Evolutionary conservation across 2,797 vertebrate species (phyloP), one percentile per base, ranked within the genome.

Genomic region (Scleropages formosus): DNA sequence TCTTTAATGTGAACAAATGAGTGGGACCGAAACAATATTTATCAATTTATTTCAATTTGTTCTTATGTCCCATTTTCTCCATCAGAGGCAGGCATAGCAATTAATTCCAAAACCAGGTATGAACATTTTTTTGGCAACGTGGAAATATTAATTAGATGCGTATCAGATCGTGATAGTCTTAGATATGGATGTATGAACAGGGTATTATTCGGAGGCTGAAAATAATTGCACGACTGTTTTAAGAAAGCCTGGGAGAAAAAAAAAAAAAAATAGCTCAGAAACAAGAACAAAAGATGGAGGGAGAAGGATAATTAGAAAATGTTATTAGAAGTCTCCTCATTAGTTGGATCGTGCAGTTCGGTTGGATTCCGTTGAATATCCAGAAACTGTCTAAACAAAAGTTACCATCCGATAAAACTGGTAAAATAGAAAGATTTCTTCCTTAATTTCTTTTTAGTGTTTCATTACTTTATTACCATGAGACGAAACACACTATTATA

Each of bases 21-120:
- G 51, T 18, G n/a, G 47, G 2, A 9, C 15, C 10, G 31, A 20
- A 59, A 47, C 31, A n/a, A 47, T 27, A 68, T 75, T 61, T 61
- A 60, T 51, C 39, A 69, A 75, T 69, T 69, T 75, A 69, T 75
- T 69, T 27, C 56, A 75, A 59, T 67, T 67, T 75, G 63, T 6
- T 27, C 10, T 58, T 59, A n/a, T 67, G 31, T 75, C 24, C 31
- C 51, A 56, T 60, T 75, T 60, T 22, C 6, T 10, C 22, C 16
- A 75, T 69, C 44, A 12, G 56, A 39, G 46, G 8, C 53, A 56
- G 22, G 49, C 61, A 61, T 75, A 75, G 22, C 61, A 75, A 69
- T 69, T 47, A 69, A 70, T 69, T 61, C 22, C 74, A 27, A 61
- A 47, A 61, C 39, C 22, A 18, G 11, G 26, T 49, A 47, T 3